These are phyloP conservation scores for Sisor rabdophorus DNA, from an alignment of 2,113 vertebrate genomes.

Conservation along the genomic window DNA sequence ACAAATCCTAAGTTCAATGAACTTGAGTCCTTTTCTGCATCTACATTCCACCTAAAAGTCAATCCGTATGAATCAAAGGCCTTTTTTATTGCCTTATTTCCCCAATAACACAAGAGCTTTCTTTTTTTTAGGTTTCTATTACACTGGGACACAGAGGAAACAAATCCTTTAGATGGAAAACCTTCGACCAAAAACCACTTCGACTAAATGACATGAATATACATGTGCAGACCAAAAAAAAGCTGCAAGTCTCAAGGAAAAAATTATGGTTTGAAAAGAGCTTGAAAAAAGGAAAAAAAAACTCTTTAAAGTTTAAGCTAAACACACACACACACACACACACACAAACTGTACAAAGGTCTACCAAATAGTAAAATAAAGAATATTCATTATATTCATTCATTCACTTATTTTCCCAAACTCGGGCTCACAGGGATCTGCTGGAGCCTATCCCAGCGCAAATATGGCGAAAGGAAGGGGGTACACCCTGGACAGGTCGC, in stretches of 20 bases:
- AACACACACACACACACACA: no score
- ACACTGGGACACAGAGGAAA: constrained; percentile 17
- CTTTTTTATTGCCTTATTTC: constrained; percentile 1
- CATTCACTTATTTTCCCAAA: background rate
- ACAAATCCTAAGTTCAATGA: background rate
- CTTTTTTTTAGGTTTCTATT: constrained; percentile 6
- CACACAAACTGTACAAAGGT: no score
- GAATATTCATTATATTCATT: background rate
- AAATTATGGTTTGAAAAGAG: background rate
- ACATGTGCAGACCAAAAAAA: background rate
- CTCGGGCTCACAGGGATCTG: no score
- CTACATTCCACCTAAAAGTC: background rate
- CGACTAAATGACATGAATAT: constrained; percentile 15
- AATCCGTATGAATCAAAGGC: background rate
- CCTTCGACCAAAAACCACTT: constrained; percentile 29
- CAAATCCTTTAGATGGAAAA: constrained; percentile 16
- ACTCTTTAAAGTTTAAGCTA: background rate
- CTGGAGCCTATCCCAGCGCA: no score
- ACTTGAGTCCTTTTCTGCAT: background rate
- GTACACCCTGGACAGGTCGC: no score
- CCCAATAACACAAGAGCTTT: background rate
- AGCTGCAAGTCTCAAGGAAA: background rate
- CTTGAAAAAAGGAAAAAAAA: background rate
- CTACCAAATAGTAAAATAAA: background rate
- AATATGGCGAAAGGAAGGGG: no score